Evolutionary conservation across 2,888 invertebrate species (phyloP).

Genomic region (Patella caerulea): DNA sequence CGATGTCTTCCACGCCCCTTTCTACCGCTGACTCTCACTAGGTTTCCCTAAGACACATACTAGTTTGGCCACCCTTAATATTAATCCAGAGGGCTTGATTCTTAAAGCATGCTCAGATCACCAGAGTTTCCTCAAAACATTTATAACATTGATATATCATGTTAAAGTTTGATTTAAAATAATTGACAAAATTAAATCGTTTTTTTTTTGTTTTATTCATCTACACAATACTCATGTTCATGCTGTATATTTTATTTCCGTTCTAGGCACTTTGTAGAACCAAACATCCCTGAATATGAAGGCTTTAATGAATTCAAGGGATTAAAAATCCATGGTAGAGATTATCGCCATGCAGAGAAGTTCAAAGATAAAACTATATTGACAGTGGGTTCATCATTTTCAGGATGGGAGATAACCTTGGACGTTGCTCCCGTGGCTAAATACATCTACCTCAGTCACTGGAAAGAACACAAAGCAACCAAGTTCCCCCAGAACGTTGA

Average conservation of each 20-base stretch:
- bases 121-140: no score
- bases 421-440: slow-evolving; percentile 76
- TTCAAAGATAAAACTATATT: slow-evolving; percentile 80
- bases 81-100: no score
- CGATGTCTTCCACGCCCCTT: no score
- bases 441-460: slow-evolving; percentile 51
- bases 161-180: no score
- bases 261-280: slow-evolving; percentile 82
- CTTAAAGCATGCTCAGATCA: no score
- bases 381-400: slow-evolving; percentile 89
- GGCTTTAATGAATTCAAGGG: slow-evolving; percentile 75
- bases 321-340: slow-evolving; percentile 81
- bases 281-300: slow-evolving; percentile 80
- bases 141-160: no score
- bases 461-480: slow-evolving; percentile 4
- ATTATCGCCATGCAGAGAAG: slow-evolving; percentile 82
- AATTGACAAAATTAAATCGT: no score
- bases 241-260: not conserved
- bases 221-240: not conserved
- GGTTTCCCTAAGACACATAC: no score
- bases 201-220: no score
- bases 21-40: no score
- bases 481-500: slow-evolving; percentile 56
- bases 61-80: no score
- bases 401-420: slow-evolving; percentile 84